Conservation (phyloP, 2,888 invertebrate genomes). For the Volucella bombylans region DNA sequence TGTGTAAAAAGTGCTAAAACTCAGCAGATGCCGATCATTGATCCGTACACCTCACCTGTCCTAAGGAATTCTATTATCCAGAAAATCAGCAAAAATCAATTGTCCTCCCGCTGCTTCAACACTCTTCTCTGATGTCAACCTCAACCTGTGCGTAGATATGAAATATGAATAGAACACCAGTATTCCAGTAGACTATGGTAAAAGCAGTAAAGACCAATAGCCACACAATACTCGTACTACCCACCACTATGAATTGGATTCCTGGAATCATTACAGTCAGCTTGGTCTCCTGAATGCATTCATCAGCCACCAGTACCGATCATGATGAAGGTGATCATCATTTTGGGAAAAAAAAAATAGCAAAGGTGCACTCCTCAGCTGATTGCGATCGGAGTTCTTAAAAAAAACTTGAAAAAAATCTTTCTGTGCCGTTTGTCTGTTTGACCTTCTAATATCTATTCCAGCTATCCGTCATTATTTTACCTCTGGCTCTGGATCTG, state of each 20-base stretch:
- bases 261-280: conserved; percentile 65
- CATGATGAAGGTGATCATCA: conserved; percentile 49
- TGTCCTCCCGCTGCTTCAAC: conserved; percentile 24
- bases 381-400: conserved; percentile 64
- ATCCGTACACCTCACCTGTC: conserved; percentile 63
- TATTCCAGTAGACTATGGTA: neutral
- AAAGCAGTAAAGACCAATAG: conserved; percentile 54
- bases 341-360: conserved; percentile 50
- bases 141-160: conserved; percentile 56
- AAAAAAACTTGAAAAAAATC: conserved; percentile 36
- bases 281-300: conserved; percentile 41
- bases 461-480: conserved; percentile 22
- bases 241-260: conserved; percentile 65
- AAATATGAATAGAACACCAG: neutral
- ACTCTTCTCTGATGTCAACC: conserved; percentile 48
- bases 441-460: conserved; percentile 44
- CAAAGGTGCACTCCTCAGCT: conserved; percentile 68
- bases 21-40: conserved; percentile 64
- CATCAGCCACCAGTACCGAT: conserved; percentile 28
- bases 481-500: conserved; percentile 9
- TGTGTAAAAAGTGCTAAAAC: conserved; percentile 52
- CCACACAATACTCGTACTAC: conserved; percentile 32
- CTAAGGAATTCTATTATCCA: conserved; percentile 56
- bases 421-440: conserved; percentile 3
- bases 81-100: conserved; percentile 40